Evolutionary conservation across 2,113 vertebrate genomes (phyloP), one percentile per base, ranked within the genome.

Genomic region (Petromus typicus): DNA sequence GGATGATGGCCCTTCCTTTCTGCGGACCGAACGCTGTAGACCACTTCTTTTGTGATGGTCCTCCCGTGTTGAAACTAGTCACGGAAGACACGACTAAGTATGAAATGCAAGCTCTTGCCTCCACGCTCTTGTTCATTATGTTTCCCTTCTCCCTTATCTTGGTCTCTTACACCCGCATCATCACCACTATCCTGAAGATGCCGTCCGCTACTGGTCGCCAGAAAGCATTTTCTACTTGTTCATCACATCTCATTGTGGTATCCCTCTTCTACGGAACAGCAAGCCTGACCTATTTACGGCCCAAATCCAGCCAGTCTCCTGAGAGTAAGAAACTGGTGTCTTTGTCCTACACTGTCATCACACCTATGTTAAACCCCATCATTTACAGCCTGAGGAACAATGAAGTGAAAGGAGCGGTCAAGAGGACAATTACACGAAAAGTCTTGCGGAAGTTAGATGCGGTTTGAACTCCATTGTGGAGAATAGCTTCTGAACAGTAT

Each of bases 81-180:
- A 95, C 91, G 4, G 87, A 95, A 11, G 96, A 97, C 66, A 98
- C 90, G 59, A 92, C 76, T 30, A 81, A 25, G 30, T 93, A 97
- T 23, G 94, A 97, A 54, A 94, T 96, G 64, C 89, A 94, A 80
- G 91, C 89, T 9, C 64, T 97, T 37, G 90, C 90, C 5, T 95
- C 88, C 54, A 97, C 95, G 7, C 51, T 96, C 1, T 34, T 96
- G 2, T 95, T 97, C 84, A 97, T 97, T n/a, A 91, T 97, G 93
- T 91, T 97, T 81, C 95, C 95, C 1, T 97, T 98, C 88, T 94
- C 95, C 14, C 92, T 98, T 22, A 97, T 97, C 93, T 95, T 97
- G 64, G 40, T 97, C 27, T 97, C 95, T 37, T 97, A 97, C n/a
- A 91, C 86, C 20, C 59, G 2, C 56, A 96, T 97, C 56, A 87